These are phyloP conservation scores for Oophaga sylvatica DNA, from an alignment of 2,797 vertebrate genomes.

Conservation along the genomic window DNA sequence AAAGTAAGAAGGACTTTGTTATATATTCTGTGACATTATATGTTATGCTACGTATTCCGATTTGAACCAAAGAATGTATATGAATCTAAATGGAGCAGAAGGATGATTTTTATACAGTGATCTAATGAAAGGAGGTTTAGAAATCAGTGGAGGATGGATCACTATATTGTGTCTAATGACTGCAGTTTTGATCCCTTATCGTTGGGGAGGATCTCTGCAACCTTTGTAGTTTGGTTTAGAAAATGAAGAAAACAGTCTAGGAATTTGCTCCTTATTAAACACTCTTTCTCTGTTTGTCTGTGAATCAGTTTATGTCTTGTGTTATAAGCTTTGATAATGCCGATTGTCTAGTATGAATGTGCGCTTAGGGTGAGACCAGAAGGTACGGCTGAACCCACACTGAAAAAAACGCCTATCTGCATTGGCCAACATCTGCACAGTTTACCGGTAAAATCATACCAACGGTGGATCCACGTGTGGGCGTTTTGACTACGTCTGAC, in stretches of 20 bases:
- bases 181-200: not conserved
- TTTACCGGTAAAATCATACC: no score
- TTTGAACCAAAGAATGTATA: constrained; percentile 35
- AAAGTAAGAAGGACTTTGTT: not conserved
- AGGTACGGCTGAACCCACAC: no score
- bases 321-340: not conserved
- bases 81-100: not conserved
- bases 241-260: not conserved
- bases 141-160: no score
- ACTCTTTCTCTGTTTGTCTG: not conserved
- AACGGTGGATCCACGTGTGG: no score
- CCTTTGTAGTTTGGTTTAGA: not conserved
- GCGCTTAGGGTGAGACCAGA: not conserved
- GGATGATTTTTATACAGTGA: not conserved
- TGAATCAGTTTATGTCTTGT: not conserved
- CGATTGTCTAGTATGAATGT: not conserved
- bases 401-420: no score
- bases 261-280: not conserved
- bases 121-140: not conserved
- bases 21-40: not conserved
- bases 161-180: not conserved
- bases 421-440: no score
- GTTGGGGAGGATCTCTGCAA: not conserved
- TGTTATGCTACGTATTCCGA: not conserved
- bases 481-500: no score